Conservation (phyloP, 2,797 vertebrate genomes). For the Arrhamphus sclerolepis region DNA sequence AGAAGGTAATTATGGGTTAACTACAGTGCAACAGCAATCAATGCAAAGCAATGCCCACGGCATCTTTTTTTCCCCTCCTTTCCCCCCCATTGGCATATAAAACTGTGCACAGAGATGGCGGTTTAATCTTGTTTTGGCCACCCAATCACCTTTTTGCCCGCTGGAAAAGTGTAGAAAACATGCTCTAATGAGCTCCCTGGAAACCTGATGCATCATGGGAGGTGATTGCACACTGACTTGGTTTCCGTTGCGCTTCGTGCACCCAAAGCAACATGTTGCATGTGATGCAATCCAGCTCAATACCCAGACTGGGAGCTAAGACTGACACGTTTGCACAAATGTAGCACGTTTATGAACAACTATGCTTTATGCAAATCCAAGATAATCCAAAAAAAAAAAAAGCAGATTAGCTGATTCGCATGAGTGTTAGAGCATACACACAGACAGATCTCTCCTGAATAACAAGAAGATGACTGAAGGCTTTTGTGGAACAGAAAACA, state of each 20-base stretch:
- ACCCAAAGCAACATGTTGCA: constrained; percentile 28
- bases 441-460: constrained; percentile 15
- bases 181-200: constrained; percentile 80
- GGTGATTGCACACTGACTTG: constrained; percentile 26
- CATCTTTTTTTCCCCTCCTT: not conserved
- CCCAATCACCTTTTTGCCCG: constrained; percentile 36
- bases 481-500: constrained; percentile 36
- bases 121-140: constrained; percentile 9
- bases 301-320: constrained; percentile 14
- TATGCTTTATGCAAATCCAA: not conserved
- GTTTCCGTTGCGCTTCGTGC: constrained; percentile 32
- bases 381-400: not conserved
- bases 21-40: constrained; percentile 16
- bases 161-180: constrained; percentile 70
- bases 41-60: constrained; percentile 16
- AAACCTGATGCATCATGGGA: constrained; percentile 64
- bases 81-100: not conserved
- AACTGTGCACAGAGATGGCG: not conserved
- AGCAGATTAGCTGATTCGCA: constrained; percentile 11
- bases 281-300: constrained; percentile 64
- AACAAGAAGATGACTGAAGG: constrained; percentile 20
- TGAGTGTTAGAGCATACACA: not conserved
- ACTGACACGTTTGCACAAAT: constrained; percentile 9
- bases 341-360: constrained; percentile 7
- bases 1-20: constrained; percentile 87